Percentiles rank a stretch among this genome's conserved stretches.
phyloP scores from a whole-genome alignment of 1,140 invertebrate species.

The Zaprionus africanus region DNA sequence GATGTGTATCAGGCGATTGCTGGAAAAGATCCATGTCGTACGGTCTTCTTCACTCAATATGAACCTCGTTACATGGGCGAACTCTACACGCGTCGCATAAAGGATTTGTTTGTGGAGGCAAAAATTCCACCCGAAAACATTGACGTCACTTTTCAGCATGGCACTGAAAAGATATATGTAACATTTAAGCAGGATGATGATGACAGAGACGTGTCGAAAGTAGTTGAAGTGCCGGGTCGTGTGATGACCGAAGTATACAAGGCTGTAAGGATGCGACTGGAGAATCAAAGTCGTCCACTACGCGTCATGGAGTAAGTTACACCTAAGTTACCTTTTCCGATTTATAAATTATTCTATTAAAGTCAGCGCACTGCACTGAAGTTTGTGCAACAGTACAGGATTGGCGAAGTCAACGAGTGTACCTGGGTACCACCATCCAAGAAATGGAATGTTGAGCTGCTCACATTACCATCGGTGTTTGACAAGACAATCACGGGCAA shows the following conservation, averaged over 20 bases:
- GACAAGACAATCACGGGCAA: slow-evolving; percentile 56
- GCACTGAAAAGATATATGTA: slow-evolving; percentile 86
- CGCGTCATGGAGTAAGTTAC: slow-evolving; percentile 83
- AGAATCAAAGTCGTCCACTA: slow-evolving; percentile 85
- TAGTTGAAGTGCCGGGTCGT: slow-evolving; percentile 85
- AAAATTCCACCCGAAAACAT: slow-evolving; percentile 85
- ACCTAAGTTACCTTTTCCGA: background rate
- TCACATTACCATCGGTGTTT: slow-evolving; percentile 72
- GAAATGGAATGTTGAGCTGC: slow-evolving; percentile 59
- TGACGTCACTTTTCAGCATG: slow-evolving; percentile 87
- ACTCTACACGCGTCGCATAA: slow-evolving; percentile 88
- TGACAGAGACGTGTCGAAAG: slow-evolving; percentile 5
- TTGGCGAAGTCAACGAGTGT: slow-evolving; percentile 64
- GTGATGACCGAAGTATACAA: slow-evolving; percentile 90
- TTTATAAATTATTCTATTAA: background rate
- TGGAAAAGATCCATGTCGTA: slow-evolving; percentile 90
- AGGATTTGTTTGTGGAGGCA: slow-evolving; percentile 85
- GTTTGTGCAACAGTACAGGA: slow-evolving; percentile 60
- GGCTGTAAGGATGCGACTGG: slow-evolving; percentile 89
- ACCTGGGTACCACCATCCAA: slow-evolving; percentile 62
- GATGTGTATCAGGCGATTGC: slow-evolving; percentile 87
- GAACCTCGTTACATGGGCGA: slow-evolving; percentile 89
- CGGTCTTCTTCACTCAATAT: slow-evolving; percentile 89
- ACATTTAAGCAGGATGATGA: slow-evolving; percentile 85
- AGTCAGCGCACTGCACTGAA: slow-evolving; percentile 45